These are phyloP conservation scores for Eumaeus atala DNA, from an alignment of 1,140 invertebrate genomes.

Conservation along the genomic window DNA sequence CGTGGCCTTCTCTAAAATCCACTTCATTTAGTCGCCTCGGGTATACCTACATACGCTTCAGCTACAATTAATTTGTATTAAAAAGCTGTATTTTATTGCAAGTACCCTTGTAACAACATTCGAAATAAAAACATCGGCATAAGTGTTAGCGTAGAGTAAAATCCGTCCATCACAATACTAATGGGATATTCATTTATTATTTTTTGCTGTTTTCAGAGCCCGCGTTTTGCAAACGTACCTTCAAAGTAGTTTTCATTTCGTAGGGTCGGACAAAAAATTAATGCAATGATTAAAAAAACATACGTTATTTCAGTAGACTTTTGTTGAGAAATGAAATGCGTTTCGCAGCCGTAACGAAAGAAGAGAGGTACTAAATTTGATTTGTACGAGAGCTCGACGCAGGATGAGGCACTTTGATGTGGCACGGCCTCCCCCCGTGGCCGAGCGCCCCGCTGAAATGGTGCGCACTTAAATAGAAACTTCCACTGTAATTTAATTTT, in stretches of 20 bases:
- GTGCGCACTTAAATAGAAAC: slow-evolving; percentile 65
- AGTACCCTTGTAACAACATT: no score
- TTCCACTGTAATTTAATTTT: slow-evolving; percentile 72
- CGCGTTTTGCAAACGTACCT: slow-evolving; percentile 1
- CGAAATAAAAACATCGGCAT: no score
- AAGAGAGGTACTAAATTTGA: slow-evolving; percentile 70
- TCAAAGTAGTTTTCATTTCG: slow-evolving; percentile 20
- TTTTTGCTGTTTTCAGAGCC: not conserved
- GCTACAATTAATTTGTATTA: no score
- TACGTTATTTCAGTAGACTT: slow-evolving; percentile 16
- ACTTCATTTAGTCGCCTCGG: no score
- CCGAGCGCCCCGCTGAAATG: slow-evolving; percentile 45
- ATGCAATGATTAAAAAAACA: slow-evolving; percentile 20
- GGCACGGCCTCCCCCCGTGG: slow-evolving; percentile 37
- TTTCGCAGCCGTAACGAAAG: slow-evolving; percentile 55
- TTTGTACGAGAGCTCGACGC: slow-evolving; percentile 53
- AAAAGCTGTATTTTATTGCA: no score
- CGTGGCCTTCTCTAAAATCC: no score
- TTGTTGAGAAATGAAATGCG: slow-evolving; percentile 29
- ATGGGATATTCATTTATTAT: not conserved
- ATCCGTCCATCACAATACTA: no score
- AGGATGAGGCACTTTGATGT: slow-evolving; percentile 62
- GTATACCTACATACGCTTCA: no score
- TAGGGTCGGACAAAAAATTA: slow-evolving; percentile 32
- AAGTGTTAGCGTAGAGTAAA: no score